Base-by-base conservation (phyloP, 2,888 invertebrate genomes). In the Netelia fuscicornis region DNA sequence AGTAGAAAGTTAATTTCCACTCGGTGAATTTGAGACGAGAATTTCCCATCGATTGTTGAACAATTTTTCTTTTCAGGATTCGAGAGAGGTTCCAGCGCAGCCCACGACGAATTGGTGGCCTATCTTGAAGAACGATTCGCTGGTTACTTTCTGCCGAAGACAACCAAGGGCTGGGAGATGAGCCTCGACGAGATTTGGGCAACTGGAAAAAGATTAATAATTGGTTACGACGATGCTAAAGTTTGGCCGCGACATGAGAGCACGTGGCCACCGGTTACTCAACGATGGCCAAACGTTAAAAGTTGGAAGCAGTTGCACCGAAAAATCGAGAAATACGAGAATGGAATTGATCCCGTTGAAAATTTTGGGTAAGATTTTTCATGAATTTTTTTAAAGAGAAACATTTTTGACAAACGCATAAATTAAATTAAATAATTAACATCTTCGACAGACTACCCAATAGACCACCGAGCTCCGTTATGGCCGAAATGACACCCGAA, bases 401-500 rank as follows among this genome's bases (percentile, higher is more conserved):
- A 56, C 23, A 23, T 8, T 17, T 8, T 20, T 20, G 9, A 20
- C 3, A 6, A 17, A 85, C 60, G 9, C 89, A 88, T 9, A 37
- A 13, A 74, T 58, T 13, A 3, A 30, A 54, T 25, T 13, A 17
- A 72, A 72, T 30, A 23, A 52, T 58, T 20, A 20, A 20, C 10
- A 1, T 58, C 17, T 58, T 58, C 52, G 60, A 9, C 13, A 80
- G 79, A 2, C 20, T 37, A 17, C 5, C 10, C 3, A 30, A 71
- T 44, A 67, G 79, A 20, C 81, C 85, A 76, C 94, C 95, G 1
- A 94, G 95, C 88, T 96, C 97, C 0, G 95, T 96, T 9, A 97
- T 97, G 97, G 96, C 97, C 0, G 96, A 97, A 93, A 94, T 97
- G 67, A 97, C 97, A 0, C 96, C 97, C 0, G 95, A 95, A 58